Percentiles rank a stretch among this genome's conserved stretches.
Conservation (phyloP, 1,140 invertebrate genomes). For the Hesperophylax magnus region DNA sequence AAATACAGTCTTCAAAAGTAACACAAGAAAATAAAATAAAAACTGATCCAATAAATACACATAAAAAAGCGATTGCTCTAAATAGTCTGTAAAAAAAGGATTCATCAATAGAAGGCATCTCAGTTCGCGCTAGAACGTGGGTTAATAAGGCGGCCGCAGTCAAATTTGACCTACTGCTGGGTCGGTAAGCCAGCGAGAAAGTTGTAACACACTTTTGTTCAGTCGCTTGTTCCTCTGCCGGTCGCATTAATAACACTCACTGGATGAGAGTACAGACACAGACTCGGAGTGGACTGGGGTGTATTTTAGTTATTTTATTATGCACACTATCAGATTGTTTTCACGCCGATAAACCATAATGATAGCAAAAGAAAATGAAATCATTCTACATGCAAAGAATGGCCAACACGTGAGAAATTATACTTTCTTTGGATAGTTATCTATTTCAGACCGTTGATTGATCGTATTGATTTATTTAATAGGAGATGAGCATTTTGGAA, state of each 20-base stretch:
- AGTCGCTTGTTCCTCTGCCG: constrained; percentile 1
- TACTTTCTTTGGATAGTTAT: neutral
- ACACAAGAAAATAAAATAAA: too few species aligned
- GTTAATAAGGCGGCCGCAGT: constrained; percentile 21
- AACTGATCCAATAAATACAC: too few species aligned
- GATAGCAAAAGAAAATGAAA: constrained; percentile 35
- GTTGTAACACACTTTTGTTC: constrained; percentile 70
- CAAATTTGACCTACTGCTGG: constrained; percentile 60
- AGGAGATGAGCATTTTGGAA: too few species aligned
- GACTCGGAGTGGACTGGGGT: neutral
- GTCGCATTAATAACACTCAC: constrained; percentile 26
- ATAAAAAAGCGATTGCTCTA: too few species aligned
- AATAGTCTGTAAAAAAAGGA: neutral
- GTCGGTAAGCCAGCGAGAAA: constrained; percentile 64
- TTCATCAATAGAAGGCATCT: neutral
- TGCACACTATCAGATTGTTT: neutral
- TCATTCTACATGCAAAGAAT: neutral
- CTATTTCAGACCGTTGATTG: neutral
- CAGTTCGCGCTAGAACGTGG: constrained; percentile 27
- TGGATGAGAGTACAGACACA: constrained; percentile 9
- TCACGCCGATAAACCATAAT: constrained; percentile 4
- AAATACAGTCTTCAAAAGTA: too few species aligned
- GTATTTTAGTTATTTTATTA: neutral
- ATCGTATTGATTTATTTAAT: neutral
- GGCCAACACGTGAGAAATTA: neutral